Evolutionary conservation across 1,140 invertebrate species (phyloP), one percentile per base, ranked within the genome.

Genomic region (Drosophila leontia): DNA sequence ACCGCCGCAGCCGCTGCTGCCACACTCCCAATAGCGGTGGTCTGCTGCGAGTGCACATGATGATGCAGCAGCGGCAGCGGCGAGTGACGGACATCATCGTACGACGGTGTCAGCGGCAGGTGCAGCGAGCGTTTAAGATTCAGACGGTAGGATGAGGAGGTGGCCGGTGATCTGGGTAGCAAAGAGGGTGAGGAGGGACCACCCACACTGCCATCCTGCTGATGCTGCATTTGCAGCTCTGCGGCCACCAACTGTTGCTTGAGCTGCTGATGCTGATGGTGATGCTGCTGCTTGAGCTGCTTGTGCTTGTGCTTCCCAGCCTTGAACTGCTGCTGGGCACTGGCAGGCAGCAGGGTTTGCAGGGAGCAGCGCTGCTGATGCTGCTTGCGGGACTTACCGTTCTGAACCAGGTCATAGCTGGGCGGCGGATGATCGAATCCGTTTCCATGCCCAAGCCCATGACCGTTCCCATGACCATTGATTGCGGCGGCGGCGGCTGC

Each of bases 391-490:
- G 83, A 87, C 92, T 93, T 93, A 93, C 92, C 92, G 67, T 93
- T 93, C 69, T 93, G 91, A 58, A 93, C 80, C 74, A 92, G 90
- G 60, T 93, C 92, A 63, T 93, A 93, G 76, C 92, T 93, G 78
- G 92, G 91, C 68, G 92, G 91, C 72, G 91, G 85, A 23, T 83
- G 76, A 63, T 93, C 92, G 58, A 92, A 87, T 44, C 92, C 91
- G 55, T 78, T 82, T n/a, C 79, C 79, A 39, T 59, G 56, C 41
- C 79, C 79, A 17, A 55, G 56, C 41, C 81, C 80, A 15, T 64
- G 37, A n/a, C 75, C 76, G 39, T 67, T 41, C n/a, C 75, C 70
- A 60, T 76, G 60, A 35, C 80, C 75, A 68, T 77, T 51, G 65
- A 81, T 69, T 9, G 74, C 70, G 35, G 35, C 51, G 17, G 51